These are phyloP conservation scores for honey bee (Apis mellifera) DNA, from an alignment of 1,140 invertebrate genomes.

Conservation along the genomic window DNA sequence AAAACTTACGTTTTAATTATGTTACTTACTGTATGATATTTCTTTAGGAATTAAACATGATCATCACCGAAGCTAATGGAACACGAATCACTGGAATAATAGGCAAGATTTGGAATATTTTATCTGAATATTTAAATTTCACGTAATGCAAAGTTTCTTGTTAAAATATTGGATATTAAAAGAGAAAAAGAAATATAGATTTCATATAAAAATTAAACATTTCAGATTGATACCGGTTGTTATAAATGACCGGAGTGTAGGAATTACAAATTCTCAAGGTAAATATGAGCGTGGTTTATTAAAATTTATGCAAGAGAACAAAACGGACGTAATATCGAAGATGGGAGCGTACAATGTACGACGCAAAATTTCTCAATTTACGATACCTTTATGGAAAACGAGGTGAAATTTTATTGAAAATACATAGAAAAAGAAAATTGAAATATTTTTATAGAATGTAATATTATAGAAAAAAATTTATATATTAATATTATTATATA, in stretches of 20 bases:
- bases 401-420: conserved; percentile 40
- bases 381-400: conserved; percentile 36
- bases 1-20: neutral
- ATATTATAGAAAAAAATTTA: too few relatives aligned
- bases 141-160: conserved; percentile 47
- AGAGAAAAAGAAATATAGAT: neutral
- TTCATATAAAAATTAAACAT: neutral
- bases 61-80: conserved; percentile 33
- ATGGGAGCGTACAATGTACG: neutral
- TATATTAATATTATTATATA: too few relatives aligned
- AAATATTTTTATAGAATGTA: too few relatives aligned
- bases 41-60: conserved; percentile 22
- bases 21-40: neutral
- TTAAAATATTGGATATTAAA: neutral
- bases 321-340: conserved; percentile 61
- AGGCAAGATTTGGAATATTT: conserved; percentile 52
- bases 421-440: neutral
- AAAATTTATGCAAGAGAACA: conserved; percentile 48
- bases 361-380: neutral
- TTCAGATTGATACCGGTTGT: conserved; percentile 56
- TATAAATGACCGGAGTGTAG: conserved; percentile 12
- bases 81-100: conserved; percentile 31
- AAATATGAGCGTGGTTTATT: conserved; percentile 55
- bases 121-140: conserved; percentile 56
- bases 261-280: neutral